Percentiles rank a stretch among this genome's conserved stretches.
These are phyloP conservation scores for Cecropterus lyciades DNA, from an alignment of 1,140 invertebrate species.

Conservation along the genomic window DNA sequence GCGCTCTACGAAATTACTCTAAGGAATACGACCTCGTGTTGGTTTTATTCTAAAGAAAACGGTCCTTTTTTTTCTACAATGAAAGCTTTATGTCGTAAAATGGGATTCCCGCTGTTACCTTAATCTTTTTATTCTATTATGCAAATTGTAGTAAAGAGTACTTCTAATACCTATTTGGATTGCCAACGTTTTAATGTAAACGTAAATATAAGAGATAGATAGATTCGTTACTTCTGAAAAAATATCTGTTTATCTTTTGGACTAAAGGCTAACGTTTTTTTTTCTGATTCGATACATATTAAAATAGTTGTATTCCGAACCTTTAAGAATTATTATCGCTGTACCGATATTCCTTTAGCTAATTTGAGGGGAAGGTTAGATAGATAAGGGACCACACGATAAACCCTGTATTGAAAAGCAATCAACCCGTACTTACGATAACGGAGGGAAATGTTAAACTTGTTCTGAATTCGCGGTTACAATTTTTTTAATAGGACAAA, in stretches of 20 bases:
- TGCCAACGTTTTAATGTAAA: conserved; percentile 2
- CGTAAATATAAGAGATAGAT: too few relatives aligned
- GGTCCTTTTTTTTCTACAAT: conserved; percentile 70
- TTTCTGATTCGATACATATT: background rate
- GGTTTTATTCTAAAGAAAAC: conserved; percentile 67
- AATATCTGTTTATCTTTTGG: background rate
- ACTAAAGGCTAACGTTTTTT: too few relatives aligned
- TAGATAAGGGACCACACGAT: conserved; percentile 17
- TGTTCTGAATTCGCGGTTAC: conserved; percentile 17
- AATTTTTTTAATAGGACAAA: background rate
- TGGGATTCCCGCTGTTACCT: conserved; percentile 73
- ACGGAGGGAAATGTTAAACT: conserved; percentile 24
- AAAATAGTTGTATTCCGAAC: background rate
- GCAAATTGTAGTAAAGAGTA: conserved; percentile 53
- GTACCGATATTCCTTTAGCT: conserved; percentile 7
- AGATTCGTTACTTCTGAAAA: too few relatives aligned
- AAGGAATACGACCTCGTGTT: conserved; percentile 73
- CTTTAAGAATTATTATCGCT: conserved; percentile 1
- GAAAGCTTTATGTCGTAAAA: conserved; percentile 75
- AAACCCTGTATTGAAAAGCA: conserved; percentile 25
- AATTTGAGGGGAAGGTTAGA: conserved; percentile 4
- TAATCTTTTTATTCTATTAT: conserved; percentile 74
- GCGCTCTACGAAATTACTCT: conserved; percentile 79
- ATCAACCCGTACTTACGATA: conserved; percentile 22
- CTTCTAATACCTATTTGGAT: conserved; percentile 35